Percentiles rank a stretch among this genome's conserved stretches.
Conservation (phyloP, 2,797 vertebrate species). For the Sebastes minor region DNA sequence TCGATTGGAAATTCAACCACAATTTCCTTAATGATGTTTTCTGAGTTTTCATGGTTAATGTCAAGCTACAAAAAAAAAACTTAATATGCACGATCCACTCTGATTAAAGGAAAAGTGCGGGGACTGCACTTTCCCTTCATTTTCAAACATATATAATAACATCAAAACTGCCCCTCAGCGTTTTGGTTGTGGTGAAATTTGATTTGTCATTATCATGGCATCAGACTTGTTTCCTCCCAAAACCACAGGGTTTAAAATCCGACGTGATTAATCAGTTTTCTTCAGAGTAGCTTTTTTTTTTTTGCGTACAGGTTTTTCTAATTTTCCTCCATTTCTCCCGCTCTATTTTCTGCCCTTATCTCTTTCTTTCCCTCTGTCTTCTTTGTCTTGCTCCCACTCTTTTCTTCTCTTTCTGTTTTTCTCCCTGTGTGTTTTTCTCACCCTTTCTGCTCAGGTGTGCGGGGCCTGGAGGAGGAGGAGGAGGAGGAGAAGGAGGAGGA, state of each 20-base stretch:
- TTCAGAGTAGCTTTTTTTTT: slow-evolving; percentile 13
- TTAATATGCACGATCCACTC: slow-evolving; percentile 23
- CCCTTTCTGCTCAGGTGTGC: slow-evolving; percentile 68
- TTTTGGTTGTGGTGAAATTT: slow-evolving; percentile 57
- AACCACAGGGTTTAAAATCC: slow-evolving; percentile 48
- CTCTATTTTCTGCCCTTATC: not conserved
- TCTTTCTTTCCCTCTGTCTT: not conserved
- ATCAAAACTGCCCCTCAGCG: slow-evolving; percentile 35
- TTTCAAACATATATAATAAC: slow-evolving; percentile 45
- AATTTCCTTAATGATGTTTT: slow-evolving; percentile 55
- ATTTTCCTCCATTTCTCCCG: not conserved
- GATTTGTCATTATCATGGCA: slow-evolving; percentile 49
- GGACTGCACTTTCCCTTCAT: slow-evolving; percentile 33
- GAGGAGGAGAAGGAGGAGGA: slow-evolving; percentile 22
- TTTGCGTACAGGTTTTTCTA: not conserved
- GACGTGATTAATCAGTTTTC: slow-evolving; percentile 47
- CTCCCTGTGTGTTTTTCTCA: slow-evolving; percentile 47
- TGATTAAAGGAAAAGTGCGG: slow-evolving; percentile 70
- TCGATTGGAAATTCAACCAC: slow-evolving; percentile 40
- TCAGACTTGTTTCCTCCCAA: slow-evolving; percentile 23
- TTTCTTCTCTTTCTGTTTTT: slow-evolving; percentile 13
- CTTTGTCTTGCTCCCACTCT: slow-evolving; percentile 20
- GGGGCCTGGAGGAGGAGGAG: slow-evolving; percentile 26
- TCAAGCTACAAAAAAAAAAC: slow-evolving; percentile 13
- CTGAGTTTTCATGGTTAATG: slow-evolving; percentile 44